A percentile compares a stretch with the other conserved stretches of the same genome.
phyloP scores from a whole-genome alignment of 2,797 vertebrate genomes.

The Psittacula derbiana region DNA sequence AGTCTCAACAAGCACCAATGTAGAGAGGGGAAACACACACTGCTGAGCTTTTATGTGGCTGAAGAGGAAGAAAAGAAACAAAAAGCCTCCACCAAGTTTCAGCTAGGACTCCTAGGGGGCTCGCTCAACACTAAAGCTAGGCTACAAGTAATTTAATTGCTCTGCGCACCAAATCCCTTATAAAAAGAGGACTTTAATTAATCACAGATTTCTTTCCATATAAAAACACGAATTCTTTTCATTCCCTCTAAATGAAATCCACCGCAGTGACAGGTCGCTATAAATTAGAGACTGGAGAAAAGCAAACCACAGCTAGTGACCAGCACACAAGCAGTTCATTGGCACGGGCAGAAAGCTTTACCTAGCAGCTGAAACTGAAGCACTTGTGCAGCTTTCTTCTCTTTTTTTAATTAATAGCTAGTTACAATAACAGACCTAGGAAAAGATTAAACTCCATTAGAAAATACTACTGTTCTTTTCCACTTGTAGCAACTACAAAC shows the following conservation, averaged over 20 bases:
- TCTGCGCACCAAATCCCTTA: background rate
- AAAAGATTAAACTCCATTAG: background rate
- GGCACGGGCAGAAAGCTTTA: background rate
- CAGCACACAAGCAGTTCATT: accelerated
- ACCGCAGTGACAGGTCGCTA: background rate
- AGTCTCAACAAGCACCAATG: background rate
- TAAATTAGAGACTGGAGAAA: background rate
- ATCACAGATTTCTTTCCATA: background rate
- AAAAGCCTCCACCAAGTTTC: background rate
- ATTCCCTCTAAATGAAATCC: background rate
- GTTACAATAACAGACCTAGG: background rate
- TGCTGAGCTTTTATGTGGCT: background rate
- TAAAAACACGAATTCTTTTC: background rate
- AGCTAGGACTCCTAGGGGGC: background rate
- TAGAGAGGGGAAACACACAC: background rate
- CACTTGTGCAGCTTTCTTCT: too few species aligned
- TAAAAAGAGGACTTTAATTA: background rate
- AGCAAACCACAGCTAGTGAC: background rate
- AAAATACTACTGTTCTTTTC: background rate
- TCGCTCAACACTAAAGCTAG: background rate
- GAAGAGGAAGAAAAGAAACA: background rate
- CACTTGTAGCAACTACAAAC: background rate
- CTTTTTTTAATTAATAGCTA: background rate
- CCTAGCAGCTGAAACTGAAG: background rate
- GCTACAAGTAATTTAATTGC: background rate